Percentiles rank a stretch among this genome's conserved stretches.
phyloP scores from a whole-genome alignment of 2,888 invertebrate genomes.

The Agrotis clavis region DNA sequence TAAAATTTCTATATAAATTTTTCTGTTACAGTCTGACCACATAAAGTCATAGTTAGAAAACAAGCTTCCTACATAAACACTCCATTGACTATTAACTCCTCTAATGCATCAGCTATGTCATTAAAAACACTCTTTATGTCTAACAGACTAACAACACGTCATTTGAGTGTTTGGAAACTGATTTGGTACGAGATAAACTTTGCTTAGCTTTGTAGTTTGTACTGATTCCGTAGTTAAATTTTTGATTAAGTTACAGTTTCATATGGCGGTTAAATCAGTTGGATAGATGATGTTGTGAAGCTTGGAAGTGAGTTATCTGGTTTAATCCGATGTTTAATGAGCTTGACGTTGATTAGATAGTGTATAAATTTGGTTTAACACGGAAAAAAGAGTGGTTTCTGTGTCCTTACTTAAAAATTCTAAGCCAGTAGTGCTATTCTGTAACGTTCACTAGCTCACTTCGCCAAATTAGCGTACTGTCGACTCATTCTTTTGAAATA shows the following conservation, averaged over 20 bases:
- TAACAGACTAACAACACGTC: slow-evolving; percentile 40
- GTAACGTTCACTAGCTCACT: too few species aligned
- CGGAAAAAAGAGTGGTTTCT: background rate
- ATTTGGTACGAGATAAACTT: slow-evolving; percentile 49
- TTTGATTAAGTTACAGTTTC: slow-evolving; percentile 7
- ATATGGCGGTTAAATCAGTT: background rate
- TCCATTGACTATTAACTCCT: slow-evolving; percentile 41
- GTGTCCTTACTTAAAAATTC: too few species aligned
- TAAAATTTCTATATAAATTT: too few species aligned
- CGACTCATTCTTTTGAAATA: too few species aligned
- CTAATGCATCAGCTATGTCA: slow-evolving; percentile 49
- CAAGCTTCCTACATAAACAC: background rate
- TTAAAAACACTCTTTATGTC: slow-evolving; percentile 60
- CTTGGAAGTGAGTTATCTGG: background rate
- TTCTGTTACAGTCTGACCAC: too few species aligned
- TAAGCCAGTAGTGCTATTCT: too few species aligned
- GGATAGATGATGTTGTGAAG: background rate
- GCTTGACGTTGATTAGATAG: background rate
- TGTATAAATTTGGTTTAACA: background rate
- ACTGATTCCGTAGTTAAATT: slow-evolving; percentile 39
- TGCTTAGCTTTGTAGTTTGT: slow-evolving; percentile 17
- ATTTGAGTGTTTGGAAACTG: slow-evolving; percentile 61
- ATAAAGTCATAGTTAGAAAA: background rate
- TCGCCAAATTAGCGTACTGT: too few species aligned
- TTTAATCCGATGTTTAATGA: background rate